Percentiles rank a stretch among this genome's conserved stretches.
Evolutionary conservation across 2,113 vertebrate species (phyloP).

Genomic region (Potamarius usumacintae): DNA sequence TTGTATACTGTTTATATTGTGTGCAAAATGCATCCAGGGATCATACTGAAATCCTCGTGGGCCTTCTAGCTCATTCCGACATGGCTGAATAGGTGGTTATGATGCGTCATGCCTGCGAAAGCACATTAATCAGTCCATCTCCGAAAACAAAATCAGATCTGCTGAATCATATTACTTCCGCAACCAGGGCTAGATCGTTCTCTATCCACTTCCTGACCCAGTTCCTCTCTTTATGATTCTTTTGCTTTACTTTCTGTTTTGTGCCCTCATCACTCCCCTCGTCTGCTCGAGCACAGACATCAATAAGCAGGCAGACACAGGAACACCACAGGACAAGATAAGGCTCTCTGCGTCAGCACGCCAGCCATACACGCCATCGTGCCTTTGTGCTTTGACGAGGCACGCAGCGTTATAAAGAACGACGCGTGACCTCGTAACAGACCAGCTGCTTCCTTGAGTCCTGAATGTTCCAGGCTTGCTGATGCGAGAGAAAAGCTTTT

Average conservation of each 20-base stretch:
- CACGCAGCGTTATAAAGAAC: slow-evolving; percentile 3
- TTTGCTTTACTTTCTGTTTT: slow-evolving; percentile 55
- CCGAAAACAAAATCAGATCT: slow-evolving; percentile 1
- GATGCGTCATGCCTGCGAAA: neutral
- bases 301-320: slow-evolving; percentile 56
- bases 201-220: neutral
- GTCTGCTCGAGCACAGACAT: slow-evolving; percentile 44
- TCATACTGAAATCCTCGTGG: neutral
- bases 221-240: slow-evolving; percentile 42
- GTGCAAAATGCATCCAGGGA: neutral
- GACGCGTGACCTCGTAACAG: slow-evolving; percentile 6
- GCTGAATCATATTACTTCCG: slow-evolving; percentile 39
- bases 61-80: neutral
- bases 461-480: slow-evolving; percentile 11
- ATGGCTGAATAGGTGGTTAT: neutral
- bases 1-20: neutral
- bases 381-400: slow-evolving; percentile 26
- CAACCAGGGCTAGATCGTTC: neutral
- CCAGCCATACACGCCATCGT: slow-evolving; percentile 16
- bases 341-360: slow-evolving; percentile 50
- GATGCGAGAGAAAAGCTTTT: neutral
- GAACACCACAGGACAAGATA: slow-evolving; percentile 59
- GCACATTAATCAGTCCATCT: neutral
- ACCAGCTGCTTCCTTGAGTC: slow-evolving; percentile 33
- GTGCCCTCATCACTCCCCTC: slow-evolving; percentile 35